phyloP scores from a whole-genome alignment of 53 echinoderm and acorn worm genomes.

The Apostichopus leukothele region DNA sequence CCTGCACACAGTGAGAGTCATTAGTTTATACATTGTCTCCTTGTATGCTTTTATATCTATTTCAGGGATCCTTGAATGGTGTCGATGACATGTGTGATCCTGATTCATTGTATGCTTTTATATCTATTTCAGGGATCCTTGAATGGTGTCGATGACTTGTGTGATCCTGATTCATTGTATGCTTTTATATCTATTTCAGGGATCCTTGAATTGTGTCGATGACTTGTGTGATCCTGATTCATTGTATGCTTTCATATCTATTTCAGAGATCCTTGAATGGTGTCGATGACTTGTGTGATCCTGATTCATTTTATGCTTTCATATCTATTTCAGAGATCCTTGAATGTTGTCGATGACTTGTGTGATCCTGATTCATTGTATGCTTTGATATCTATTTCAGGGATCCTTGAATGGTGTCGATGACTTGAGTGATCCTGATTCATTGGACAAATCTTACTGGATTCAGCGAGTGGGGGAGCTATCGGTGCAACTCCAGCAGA shows the following conservation, averaged over 20 bases:
- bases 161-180: constrained; percentile 50
- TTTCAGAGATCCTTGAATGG: not conserved
- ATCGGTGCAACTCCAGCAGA: constrained; percentile 73
- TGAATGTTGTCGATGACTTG: not conserved
- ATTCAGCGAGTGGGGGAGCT: constrained; percentile 79
- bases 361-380: constrained; percentile 46
- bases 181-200: not conserved
- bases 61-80: not conserved
- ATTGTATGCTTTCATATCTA: no score
- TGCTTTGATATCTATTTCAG: not conserved
- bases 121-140: not conserved
- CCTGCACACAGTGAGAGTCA: no score
- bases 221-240: constrained; percentile 13
- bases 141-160: not conserved
- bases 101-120: no score
- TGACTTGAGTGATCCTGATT: constrained; percentile 40
- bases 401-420: not conserved
- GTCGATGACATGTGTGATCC: no score
- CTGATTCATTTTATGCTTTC: constrained; percentile 29
- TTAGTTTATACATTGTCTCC: no score
- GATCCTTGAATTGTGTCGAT: not conserved
- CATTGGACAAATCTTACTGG: constrained; percentile 79
- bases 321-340: not conserved
- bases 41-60: no score
- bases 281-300: not conserved